phyloP scores from a whole-genome alignment of 92 coral and sea anemone species.

The Epizoanthus illoricatus region DNA sequence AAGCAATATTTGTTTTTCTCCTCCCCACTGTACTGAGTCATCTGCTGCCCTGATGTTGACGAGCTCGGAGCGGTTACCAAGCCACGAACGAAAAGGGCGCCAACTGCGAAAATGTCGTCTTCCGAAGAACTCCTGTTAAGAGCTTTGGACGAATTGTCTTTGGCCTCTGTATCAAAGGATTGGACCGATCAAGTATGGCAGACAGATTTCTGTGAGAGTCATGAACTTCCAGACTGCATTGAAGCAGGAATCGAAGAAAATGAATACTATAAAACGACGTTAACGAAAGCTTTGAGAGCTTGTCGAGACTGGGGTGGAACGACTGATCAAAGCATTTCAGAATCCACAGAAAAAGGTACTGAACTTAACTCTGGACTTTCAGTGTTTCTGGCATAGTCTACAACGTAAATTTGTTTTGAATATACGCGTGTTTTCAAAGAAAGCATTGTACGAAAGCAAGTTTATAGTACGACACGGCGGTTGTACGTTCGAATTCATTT shows the following conservation, averaged over 20 bases:
- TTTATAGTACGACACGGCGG: too few species aligned
- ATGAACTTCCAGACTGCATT: conserved; percentile 81
- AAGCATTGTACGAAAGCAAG: too few species aligned
- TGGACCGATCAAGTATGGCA: conserved; percentile 93
- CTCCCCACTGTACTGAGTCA: too few species aligned
- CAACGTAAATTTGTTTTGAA: neutral
- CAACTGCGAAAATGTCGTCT: conserved; percentile 51
- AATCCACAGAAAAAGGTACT: conserved; percentile 40
- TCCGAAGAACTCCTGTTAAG: conserved; percentile 56
- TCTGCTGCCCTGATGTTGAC: too few species aligned
- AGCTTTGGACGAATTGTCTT: conserved; percentile 60
- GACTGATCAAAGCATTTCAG: conserved; percentile 52
- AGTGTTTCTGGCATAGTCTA: neutral
- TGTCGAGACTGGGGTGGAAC: conserved; percentile 57
- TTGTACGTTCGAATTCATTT: too few species aligned
- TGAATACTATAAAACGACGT: conserved; percentile 47
- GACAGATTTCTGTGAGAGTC: conserved; percentile 81
- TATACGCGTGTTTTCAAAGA: neutral
- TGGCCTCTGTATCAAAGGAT: conserved; percentile 63
- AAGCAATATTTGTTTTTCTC: neutral
- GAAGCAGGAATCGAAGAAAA: conserved; percentile 49
- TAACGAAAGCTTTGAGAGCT: conserved; percentile 45
- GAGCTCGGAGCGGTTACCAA: conserved; percentile 32
- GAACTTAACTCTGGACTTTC: conserved; percentile 20
- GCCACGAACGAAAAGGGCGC: conserved; percentile 59